A percentile compares a stretch with the other conserved stretches of the same genome.
phyloP scores from a whole-genome alignment of 2,797 vertebrate genomes.

The Mus minutoides region DNA sequence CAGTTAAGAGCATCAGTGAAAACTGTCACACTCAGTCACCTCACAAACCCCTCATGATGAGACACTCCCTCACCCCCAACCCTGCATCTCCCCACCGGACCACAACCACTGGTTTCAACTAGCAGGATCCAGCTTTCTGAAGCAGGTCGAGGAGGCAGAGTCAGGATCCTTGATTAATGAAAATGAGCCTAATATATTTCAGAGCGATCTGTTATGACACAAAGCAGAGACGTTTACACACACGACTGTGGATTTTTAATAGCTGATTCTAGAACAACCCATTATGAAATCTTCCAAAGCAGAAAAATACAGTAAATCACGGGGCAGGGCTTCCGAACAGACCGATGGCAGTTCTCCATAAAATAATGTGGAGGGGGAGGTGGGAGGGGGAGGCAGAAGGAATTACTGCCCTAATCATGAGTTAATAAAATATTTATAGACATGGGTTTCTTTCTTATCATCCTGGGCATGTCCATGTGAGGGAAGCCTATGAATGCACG shows the following conservation, averaged over 20 bases:
- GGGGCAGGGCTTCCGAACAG: slow-evolving; percentile 66
- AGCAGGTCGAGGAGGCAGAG: slow-evolving; percentile 74
- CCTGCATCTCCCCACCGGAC: neutral
- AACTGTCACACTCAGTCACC: neutral
- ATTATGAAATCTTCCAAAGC: slow-evolving; percentile 79
- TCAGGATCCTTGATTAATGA: slow-evolving; percentile 74
- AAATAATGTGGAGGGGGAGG: slow-evolving; percentile 76
- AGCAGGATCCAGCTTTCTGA: slow-evolving; percentile 49
- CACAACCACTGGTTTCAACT: neutral
- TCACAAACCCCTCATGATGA: accelerated
- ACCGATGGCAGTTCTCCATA: slow-evolving; percentile 48
- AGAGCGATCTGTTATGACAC: slow-evolving; percentile 83
- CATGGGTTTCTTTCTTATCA: neutral
- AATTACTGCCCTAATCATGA: slow-evolving; percentile 69
- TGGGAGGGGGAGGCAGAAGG: neutral
- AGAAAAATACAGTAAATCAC: slow-evolving; percentile 83
- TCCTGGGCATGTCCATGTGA: neutral
- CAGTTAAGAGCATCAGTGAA: accelerated
- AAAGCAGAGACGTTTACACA: slow-evolving; percentile 83
- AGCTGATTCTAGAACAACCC: slow-evolving; percentile 80
- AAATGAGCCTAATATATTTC: slow-evolving; percentile 81
- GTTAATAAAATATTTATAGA: slow-evolving; percentile 84
- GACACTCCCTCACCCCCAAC: neutral
- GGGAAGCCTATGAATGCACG: neutral
- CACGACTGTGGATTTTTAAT: slow-evolving; percentile 79